These are phyloP conservation scores for Meloidogyne hapla DNA, from an alignment of 1,140 invertebrate genomes.

Conservation along the genomic window DNA sequence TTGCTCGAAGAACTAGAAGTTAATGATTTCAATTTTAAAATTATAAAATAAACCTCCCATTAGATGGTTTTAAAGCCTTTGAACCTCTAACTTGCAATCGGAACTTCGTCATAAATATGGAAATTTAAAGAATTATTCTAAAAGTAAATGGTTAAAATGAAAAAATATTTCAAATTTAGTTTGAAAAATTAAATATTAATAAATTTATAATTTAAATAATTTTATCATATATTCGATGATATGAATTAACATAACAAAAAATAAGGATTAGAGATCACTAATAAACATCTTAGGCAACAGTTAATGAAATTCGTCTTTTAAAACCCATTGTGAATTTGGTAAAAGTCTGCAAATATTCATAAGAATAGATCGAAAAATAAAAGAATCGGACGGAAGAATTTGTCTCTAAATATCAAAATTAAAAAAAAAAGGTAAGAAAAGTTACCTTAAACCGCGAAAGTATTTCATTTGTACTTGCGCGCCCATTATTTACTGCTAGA, in stretches of 20 bases:
- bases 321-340: slow-evolving; percentile 46
- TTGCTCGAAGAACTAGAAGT: slow-evolving; percentile 35
- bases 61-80: background rate
- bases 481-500: slow-evolving; percentile 42
- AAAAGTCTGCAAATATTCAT: slow-evolving; percentile 26
- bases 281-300: background rate
- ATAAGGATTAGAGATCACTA: background rate
- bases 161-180: background rate
- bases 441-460: slow-evolving; percentile 50
- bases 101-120: background rate
- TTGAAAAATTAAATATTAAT: background rate
- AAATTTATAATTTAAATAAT: background rate
- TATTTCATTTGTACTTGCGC: slow-evolving; percentile 49
- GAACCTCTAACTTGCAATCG: slow-evolving; percentile 23
- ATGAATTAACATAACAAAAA: background rate
- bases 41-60: background rate
- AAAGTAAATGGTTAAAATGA: background rate
- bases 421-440: slow-evolving; percentile 11
- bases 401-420: slow-evolving; percentile 45
- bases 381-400: slow-evolving; percentile 47
- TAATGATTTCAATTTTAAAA: background rate
- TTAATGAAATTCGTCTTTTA: slow-evolving; percentile 42
- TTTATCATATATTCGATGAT: background rate
- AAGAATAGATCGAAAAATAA: slow-evolving; percentile 52
- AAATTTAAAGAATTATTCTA: background rate